Conservation (phyloP, 2,888 invertebrate genomes). For the Crossocerus cetratus region DNA sequence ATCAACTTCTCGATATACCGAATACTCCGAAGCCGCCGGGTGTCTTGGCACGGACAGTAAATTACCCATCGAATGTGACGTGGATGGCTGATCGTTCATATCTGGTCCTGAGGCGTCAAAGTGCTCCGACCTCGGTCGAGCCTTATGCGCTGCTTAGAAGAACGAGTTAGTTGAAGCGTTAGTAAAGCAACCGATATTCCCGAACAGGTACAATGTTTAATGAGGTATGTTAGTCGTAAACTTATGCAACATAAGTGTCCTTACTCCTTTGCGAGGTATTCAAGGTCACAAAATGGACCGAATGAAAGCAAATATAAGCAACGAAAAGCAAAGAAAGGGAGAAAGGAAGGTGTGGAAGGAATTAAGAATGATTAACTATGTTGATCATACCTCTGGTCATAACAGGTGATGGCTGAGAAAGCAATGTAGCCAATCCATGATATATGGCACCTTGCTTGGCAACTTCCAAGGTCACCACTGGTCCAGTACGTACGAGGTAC, state of each 20-base stretch:
- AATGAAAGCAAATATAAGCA: constrained; percentile 4
- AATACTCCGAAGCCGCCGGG: constrained; percentile 65
- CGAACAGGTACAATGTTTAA: too few species aligned
- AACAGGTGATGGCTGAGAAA: constrained; percentile 93
- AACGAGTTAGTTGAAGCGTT: constrained; percentile 59
- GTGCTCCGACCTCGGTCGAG: constrained; percentile 74
- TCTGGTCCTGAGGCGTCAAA: constrained; percentile 66
- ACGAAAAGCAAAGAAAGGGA: not conserved
- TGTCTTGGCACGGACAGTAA: constrained; percentile 69
- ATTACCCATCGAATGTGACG: constrained; percentile 75
- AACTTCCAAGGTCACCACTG: constrained; percentile 95
- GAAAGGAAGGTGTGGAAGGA: not conserved
- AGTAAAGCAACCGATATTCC: constrained; percentile 58
- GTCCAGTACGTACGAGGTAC: constrained; percentile 95
- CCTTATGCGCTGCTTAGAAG: constrained; percentile 70
- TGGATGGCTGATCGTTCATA: constrained; percentile 64
- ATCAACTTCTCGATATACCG: constrained; percentile 71
- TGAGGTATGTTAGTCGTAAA: too few species aligned
- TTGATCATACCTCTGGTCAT: constrained; percentile 84
- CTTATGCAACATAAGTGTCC: too few species aligned
- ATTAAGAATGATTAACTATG: not conserved
- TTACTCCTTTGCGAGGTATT: too few species aligned
- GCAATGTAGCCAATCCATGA: constrained; percentile 94
- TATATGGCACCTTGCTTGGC: constrained; percentile 98
- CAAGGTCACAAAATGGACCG: too few species aligned